phyloP scores from a whole-genome alignment of 2,797 vertebrate genomes.

The Kryptopterus vitreolus region DNA sequence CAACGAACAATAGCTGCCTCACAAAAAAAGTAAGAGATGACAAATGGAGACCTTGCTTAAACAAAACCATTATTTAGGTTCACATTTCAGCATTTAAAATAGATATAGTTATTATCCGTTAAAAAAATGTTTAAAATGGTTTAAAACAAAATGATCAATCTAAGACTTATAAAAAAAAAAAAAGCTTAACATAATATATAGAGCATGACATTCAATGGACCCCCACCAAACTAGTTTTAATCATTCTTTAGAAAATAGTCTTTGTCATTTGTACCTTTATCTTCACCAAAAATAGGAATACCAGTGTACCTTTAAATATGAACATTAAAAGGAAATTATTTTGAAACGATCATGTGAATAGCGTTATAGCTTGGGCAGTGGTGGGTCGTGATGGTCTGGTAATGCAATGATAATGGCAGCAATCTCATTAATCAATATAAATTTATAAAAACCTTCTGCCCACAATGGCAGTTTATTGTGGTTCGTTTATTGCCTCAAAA shows the following conservation, averaged over 20 bases:
- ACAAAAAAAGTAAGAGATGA: not conserved
- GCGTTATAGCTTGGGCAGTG: slow-evolving; percentile 3
- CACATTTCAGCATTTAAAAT: not conserved
- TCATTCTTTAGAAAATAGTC: not conserved
- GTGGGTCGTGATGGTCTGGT: not conserved
- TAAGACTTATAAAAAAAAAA: not conserved
- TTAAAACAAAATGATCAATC: not conserved
- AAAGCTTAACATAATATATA: no score
- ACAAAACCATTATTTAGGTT: not conserved
- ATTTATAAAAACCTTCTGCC: slow-evolving; percentile 15
- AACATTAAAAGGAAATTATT: slow-evolving; percentile 3
- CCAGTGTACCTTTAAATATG: not conserved
- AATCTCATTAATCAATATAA: slow-evolving; percentile 25
- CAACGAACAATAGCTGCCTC: not conserved
- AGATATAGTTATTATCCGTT: no score
- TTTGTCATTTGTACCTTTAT: not conserved
- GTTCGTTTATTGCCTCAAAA: slow-evolving; percentile 21
- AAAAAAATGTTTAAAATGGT: no score
- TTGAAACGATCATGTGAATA: not conserved
- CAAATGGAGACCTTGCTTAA: not conserved
- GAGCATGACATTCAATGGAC: not conserved
- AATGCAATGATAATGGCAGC: not conserved
- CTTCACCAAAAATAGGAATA: not conserved
- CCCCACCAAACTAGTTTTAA: not conserved
- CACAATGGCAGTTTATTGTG: slow-evolving; percentile 16